Conservation (phyloP, 2,113 vertebrate genomes). For the Neolamprologus fasciatus region DNA sequence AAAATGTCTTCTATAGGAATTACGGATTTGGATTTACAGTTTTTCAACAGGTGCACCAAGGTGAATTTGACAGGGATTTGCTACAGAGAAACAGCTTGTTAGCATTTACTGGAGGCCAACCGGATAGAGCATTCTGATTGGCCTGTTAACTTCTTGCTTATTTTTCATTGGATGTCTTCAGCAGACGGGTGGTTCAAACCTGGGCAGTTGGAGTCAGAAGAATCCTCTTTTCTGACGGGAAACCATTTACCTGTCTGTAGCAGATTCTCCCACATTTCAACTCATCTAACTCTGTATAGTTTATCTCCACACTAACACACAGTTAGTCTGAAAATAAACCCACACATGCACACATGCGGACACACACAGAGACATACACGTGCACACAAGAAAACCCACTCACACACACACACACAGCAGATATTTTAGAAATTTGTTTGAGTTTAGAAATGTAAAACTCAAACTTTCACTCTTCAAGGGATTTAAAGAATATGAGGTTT, state of each 20-base stretch:
- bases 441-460: neutral
- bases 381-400: neutral
- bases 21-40: neutral
- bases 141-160: neutral
- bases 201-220: neutral
- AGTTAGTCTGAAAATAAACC: neutral
- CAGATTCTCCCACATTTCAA: neutral
- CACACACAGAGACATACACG: neutral
- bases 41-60: neutral
- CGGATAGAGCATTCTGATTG: neutral
- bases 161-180: neutral
- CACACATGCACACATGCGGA: accelerated
- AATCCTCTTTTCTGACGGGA: neutral
- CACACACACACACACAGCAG: neutral
- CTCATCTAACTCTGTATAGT: neutral
- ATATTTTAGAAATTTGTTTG: neutral
- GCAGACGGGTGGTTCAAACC: neutral
- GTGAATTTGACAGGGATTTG: neutral
- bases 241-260: neutral
- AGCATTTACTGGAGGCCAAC: neutral
- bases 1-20: neutral
- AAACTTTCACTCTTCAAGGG: neutral
- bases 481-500: neutral
- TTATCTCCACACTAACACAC: neutral
- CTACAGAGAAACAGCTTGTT: neutral